phyloP scores from a whole-genome alignment of 2,797 vertebrate genomes.

The Aeoliscus strigatus region DNA sequence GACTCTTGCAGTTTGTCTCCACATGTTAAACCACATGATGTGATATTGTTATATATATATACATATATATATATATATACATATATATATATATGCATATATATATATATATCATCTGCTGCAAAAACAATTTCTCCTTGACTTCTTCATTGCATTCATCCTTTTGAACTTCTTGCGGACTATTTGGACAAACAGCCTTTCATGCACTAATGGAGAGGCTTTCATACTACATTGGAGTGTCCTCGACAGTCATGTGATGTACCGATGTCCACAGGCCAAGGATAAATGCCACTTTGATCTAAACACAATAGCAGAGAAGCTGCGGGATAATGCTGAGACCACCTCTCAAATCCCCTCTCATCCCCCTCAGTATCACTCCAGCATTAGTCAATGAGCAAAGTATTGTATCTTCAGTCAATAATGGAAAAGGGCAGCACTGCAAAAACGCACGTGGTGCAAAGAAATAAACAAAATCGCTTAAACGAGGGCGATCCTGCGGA shows the following conservation, averaged over 20 bases:
- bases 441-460: slow-evolving; percentile 31
- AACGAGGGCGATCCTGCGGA: slow-evolving; percentile 17
- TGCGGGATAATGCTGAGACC: slow-evolving; percentile 55
- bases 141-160: slow-evolving; percentile 20
- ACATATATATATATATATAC: too few relatives aligned
- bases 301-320: slow-evolving; percentile 45
- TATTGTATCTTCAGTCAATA: slow-evolving; percentile 40
- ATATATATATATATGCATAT: too few relatives aligned
- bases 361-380: slow-evolving; percentile 36
- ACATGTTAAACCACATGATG: too few relatives aligned
- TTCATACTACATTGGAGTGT: slow-evolving; percentile 31
- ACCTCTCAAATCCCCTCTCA: slow-evolving; percentile 45
- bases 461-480: slow-evolving; percentile 1
- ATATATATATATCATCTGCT: too few relatives aligned
- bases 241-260: slow-evolving; percentile 16
- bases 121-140: slow-evolving; percentile 1
- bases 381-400: slow-evolving; percentile 37
- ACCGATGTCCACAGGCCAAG: slow-evolving; percentile 25
- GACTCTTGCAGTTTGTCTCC: too few relatives aligned
- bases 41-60: too few relatives aligned
- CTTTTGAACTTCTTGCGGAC: slow-evolving; percentile 45
- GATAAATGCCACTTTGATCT: slow-evolving; percentile 60
- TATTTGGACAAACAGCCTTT: slow-evolving; percentile 46
- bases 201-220: slow-evolving; percentile 52
- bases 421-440: slow-evolving; percentile 38